Evolutionary conservation across 2,113 vertebrate species (phyloP).

Genomic region (Speoplatyrhinus poulsoni): DNA sequence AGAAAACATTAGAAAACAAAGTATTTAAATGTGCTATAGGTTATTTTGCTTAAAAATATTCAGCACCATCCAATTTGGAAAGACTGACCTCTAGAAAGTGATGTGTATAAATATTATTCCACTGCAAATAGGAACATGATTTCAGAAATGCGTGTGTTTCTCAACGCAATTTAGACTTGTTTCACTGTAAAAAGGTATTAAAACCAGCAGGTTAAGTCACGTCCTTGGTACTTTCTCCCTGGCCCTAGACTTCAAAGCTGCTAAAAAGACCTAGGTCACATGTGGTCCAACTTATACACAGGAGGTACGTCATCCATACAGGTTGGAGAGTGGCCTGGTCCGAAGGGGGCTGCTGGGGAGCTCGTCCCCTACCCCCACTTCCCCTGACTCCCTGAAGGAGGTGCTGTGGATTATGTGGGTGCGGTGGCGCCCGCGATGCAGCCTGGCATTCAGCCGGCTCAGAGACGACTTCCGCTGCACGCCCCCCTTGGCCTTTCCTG

Average conservation of each 20-base stretch:
- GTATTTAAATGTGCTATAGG: constrained; percentile 22
- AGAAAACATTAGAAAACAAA: neutral
- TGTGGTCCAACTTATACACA: too few relatives aligned
- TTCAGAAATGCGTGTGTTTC: constrained; percentile 7
- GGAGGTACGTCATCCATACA: constrained; percentile 82
- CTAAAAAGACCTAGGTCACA: too few relatives aligned
- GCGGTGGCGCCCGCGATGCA: constrained; percentile 87
- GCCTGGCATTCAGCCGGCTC: constrained; percentile 83
- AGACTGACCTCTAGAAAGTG: constrained; percentile 32
- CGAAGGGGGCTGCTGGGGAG: constrained; percentile 79
- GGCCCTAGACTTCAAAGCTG: too few relatives aligned
- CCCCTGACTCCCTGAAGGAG: constrained; percentile 82
- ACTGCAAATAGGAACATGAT: constrained; percentile 28
- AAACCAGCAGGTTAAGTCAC: too few relatives aligned
- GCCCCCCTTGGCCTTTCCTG: constrained; percentile 70
- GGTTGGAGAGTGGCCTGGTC: constrained; percentile 89
- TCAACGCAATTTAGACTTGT: too few relatives aligned
- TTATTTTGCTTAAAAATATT: constrained; percentile 14
- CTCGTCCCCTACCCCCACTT: constrained; percentile 80
- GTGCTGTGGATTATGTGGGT: constrained; percentile 94
- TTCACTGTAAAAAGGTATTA: too few relatives aligned
- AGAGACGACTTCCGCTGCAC: constrained; percentile 84
- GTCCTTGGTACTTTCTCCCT: too few relatives aligned
- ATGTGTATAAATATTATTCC: constrained; percentile 46
- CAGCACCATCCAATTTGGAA: constrained; percentile 42